Base-by-base conservation (phyloP, 2,797 vertebrate genomes). In the Anguilla marmorata region DNA sequence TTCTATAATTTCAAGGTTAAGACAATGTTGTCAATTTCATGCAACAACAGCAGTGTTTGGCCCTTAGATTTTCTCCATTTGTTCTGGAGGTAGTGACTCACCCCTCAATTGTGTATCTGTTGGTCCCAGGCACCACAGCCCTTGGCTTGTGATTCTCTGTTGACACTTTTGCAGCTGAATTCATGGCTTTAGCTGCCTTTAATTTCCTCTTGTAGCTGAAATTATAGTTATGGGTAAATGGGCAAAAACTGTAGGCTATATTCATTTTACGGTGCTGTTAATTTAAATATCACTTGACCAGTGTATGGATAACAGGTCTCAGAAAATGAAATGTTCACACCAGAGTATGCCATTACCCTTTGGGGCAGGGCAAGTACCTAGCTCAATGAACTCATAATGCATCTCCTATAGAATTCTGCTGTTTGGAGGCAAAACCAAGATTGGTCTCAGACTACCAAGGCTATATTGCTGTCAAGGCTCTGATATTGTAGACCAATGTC, bases 91-190 rank as follows among this genome's bases (percentile, higher is more conserved):
- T 14, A 19, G 30, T 12, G 76, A 21, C 76, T 80, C 37, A 80
- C 76, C 76, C 76, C 87, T 98, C 98, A 63, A 95, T 95, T 0
- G 96, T 98, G 93, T 98, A 99, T 93, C 96, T 94, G 92, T 99
- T 99, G 87, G 99, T 99, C 74, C 99, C 99, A 0, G 99, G 99
- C 33, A 99, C 97, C 88, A 96, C 93, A 0, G 95, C 90, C 3
- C 95, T 94, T 33, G 91, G 91, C 89, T 96, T 96, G 8, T 88
- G 93, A 80, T 91, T 94, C 86, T 92, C 94, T 30, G 91, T 93
- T 1, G 89, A 93, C 88, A 96, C 89, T 0, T 91, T 95, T 0
- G 95, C 92, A 79, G 97, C 97, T 41, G 93, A 96, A 89, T 97
- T 98, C 95, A 98, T 96, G 76, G 99, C 98, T 90, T 97, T 97